Conservation (phyloP, 2,888 invertebrate genomes). For the Heliconius charithonia region DNA sequence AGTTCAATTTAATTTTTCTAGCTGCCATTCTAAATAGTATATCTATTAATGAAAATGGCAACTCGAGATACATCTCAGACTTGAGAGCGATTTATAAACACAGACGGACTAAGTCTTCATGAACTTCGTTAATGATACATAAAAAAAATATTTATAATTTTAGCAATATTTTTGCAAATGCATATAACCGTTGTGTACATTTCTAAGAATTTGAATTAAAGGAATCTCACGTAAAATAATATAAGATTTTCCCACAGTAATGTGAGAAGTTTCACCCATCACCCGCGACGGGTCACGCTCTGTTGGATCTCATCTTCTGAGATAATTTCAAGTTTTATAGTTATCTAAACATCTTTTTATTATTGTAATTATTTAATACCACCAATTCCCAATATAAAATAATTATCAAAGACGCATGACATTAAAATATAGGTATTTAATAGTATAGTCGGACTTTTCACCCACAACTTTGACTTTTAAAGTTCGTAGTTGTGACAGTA, state of each 20-base stretch:
- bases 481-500: not conserved
- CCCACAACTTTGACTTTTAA: not conserved
- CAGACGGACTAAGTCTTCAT: not conserved
- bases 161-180: conserved; percentile 34
- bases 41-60: too few species aligned
- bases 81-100: too few species aligned
- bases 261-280: conserved; percentile 52
- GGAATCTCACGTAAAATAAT: conserved; percentile 48
- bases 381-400: not conserved
- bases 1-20: not conserved
- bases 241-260: conserved; percentile 57
- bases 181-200: conserved; percentile 38
- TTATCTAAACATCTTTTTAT: conserved; percentile 4
- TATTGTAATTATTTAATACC: conserved; percentile 9
- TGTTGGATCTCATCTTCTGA: conserved; percentile 45
- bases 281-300: conserved; percentile 52
- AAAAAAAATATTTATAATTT: conserved; percentile 26
- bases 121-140: conserved; percentile 26
- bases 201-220: conserved; percentile 34
- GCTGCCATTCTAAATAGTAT: not conserved
- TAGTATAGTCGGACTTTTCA: too few species aligned
- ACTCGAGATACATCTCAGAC: too few species aligned
- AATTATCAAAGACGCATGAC: not conserved
- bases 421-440: not conserved
- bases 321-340: conserved; percentile 30